Conservation (phyloP, 2,113 vertebrate species). For the Emydocephalus ijimae region DNA sequence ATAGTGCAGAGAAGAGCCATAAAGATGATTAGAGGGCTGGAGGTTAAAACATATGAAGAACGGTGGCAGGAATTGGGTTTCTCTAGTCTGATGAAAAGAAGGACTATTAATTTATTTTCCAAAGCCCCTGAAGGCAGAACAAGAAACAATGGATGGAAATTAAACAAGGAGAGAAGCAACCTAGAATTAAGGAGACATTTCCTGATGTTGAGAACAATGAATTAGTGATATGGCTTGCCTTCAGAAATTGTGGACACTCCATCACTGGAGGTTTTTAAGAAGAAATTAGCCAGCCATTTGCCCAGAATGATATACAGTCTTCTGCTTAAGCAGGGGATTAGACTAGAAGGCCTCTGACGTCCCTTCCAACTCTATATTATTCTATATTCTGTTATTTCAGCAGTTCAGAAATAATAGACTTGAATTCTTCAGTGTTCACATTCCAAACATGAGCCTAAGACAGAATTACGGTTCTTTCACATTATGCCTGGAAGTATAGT, state of each 20-base stretch:
- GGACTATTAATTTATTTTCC: too few species aligned
- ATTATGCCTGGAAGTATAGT: conserved; percentile 34
- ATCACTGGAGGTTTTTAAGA: neutral
- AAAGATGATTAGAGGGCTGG: too few species aligned
- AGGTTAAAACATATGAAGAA: neutral
- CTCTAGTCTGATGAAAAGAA: too few species aligned
- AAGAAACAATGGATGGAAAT: neutral
- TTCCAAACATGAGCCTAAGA: neutral
- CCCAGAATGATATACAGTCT: neutral
- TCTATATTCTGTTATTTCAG: neutral
- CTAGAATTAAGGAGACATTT: neutral
- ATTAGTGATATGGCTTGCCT: neutral
- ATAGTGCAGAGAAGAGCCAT: too few species aligned
- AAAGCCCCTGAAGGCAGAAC: neutral
- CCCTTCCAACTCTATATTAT: neutral
- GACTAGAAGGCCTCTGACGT: neutral
- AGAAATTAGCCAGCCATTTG: neutral
- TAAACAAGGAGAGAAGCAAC: neutral
- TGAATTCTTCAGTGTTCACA: neutral
- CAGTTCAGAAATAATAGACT: neutral
- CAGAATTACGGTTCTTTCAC: neutral
- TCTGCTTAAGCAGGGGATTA: neutral
- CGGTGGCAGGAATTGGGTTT: too few species aligned
- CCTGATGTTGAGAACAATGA: neutral
- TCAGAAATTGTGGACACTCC: neutral